phyloP scores from a whole-genome alignment of 1,140 invertebrate genomes.

The Lepeophtheirus salmonis region DNA sequence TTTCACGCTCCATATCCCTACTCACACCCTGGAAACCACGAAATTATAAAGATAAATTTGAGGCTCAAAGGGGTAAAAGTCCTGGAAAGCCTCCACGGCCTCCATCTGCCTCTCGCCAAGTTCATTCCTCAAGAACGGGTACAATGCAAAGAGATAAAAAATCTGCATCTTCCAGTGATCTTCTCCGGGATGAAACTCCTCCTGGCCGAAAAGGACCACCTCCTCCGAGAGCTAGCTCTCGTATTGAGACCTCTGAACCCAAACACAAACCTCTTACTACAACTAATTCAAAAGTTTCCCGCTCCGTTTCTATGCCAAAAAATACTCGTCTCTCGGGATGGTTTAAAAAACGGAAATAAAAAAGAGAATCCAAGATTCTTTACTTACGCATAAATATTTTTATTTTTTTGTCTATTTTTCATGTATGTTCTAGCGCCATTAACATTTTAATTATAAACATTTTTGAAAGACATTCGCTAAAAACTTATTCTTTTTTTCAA shows the following conservation, averaged over 20 bases:
- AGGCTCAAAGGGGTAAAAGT: conserved; percentile 19
- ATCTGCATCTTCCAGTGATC: conserved; percentile 13
- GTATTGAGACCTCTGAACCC: conserved; percentile 13
- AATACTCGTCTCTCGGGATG: conserved; percentile 25
- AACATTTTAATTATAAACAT: too few species aligned
- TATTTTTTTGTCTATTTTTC: too few species aligned
- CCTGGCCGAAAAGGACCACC: conserved; percentile 10
- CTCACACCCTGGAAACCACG: conserved; percentile 60
- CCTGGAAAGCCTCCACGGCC: conserved; percentile 18
- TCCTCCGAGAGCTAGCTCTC: conserved; percentile 8
- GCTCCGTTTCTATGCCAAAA: conserved; percentile 26
- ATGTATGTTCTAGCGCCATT: too few species aligned
- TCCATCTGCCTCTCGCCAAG: conserved; percentile 18
- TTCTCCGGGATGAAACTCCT: conserved; percentile 9
- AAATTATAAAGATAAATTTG: conserved; percentile 25
- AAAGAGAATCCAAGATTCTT: background rate
- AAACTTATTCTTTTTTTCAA: too few species aligned
- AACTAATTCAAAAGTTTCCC: conserved; percentile 20
- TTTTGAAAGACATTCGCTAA: too few species aligned
- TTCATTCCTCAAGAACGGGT: background rate
- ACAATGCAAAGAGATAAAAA: conserved; percentile 11
- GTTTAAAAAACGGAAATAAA: conserved; percentile 23
- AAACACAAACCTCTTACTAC: conserved; percentile 6
- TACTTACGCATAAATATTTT: too few species aligned
- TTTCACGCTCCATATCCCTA: conserved; percentile 60